A percentile compares a stretch with the other conserved stretches of the same genome.
phyloP scores from a whole-genome alignment of 1,140 invertebrate genomes.

The Drosophila guanche region DNA sequence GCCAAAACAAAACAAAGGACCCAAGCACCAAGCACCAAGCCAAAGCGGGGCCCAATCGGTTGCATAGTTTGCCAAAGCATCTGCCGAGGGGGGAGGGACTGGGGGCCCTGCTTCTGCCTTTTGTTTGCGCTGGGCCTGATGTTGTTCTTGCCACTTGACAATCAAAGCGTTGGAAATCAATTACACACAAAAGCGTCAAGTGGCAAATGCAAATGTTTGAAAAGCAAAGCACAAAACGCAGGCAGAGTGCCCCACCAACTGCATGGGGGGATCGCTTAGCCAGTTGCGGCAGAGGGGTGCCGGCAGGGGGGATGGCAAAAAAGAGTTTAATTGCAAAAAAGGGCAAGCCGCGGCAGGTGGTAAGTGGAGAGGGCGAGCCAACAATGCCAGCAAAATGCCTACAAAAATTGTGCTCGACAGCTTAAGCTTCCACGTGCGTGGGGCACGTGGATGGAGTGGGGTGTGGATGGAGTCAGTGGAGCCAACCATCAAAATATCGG shows the following conservation, averaged over 20 bases:
- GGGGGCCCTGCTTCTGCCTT: constrained; percentile 12
- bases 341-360: constrained; percentile 10
- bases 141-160: constrained; percentile 63
- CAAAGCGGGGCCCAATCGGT: constrained; percentile 25
- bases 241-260: constrained; percentile 4
- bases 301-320: not conserved
- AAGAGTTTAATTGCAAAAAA: constrained; percentile 33
- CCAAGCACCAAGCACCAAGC: constrained; percentile 9
- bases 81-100: constrained; percentile 9
- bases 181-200: constrained; percentile 74
- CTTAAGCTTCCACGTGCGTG: constrained; percentile 27
- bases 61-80: constrained; percentile 37
- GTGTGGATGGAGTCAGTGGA: not conserved
- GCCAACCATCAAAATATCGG: constrained; percentile 49
- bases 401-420: constrained; percentile 60
- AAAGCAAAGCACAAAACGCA: constrained; percentile 43
- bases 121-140: constrained; percentile 12
- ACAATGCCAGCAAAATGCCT: constrained; percentile 14
- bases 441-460: not conserved
- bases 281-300: not conserved
- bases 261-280: not conserved
- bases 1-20: constrained; percentile 45
- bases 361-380: not conserved
- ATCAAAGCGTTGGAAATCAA: constrained; percentile 77
- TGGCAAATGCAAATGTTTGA: constrained; percentile 67